Evolutionary conservation across 2,888 invertebrate genomes (phyloP), one percentile per base, ranked within the genome.

Genomic region (Caenorhabditis drosophilae): DNA sequence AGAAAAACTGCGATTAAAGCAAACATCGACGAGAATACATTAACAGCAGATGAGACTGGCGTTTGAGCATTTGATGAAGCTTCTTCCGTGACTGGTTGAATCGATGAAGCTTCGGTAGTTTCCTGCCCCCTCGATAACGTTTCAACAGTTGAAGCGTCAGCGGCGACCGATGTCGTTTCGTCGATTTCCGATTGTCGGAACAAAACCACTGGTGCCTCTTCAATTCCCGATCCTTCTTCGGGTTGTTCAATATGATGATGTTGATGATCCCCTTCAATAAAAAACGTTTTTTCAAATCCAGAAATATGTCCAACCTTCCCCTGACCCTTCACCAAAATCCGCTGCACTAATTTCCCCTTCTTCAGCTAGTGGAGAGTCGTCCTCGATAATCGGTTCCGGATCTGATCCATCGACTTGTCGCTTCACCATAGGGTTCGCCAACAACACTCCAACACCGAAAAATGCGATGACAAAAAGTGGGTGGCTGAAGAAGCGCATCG

Each of bases 1-100:
- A 58, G 40, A 53, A 60, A 52, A 48, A 31, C 36, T 53, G 45
- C 53, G 48, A 55, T 26, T 25, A 62, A 55, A 36, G 48, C 51
- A 26, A 56, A 55, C 18, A 62, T 35, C 27, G 61, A 62, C 12
- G 55, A 51, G 15, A 47, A 41, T 22, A 62, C 51, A 9, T 55
- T 51, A 31, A 47, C 35, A 31, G 61, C 46, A 2, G 56, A 51
- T 9, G 61, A 56, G 22, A 61, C 54, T 45, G 60, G 54, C 23
- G 49, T 34, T 23, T 61, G 50, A 20, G 61, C 50, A 41, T 52
- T 31, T 25, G 59, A 48, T 58, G 50, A 40, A 36, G 44, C 35
- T 18, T 49, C 59, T 0, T 47, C 6, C 1, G 53, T 49, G 9
- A 53, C 47, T 49, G 59, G 53, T 9, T 35, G 18, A 20, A 60